A percentile compares a stretch with the other conserved stretches of the same genome.
Conservation (phyloP, 2,888 invertebrate genomes). For the Cantharis nigra region DNA sequence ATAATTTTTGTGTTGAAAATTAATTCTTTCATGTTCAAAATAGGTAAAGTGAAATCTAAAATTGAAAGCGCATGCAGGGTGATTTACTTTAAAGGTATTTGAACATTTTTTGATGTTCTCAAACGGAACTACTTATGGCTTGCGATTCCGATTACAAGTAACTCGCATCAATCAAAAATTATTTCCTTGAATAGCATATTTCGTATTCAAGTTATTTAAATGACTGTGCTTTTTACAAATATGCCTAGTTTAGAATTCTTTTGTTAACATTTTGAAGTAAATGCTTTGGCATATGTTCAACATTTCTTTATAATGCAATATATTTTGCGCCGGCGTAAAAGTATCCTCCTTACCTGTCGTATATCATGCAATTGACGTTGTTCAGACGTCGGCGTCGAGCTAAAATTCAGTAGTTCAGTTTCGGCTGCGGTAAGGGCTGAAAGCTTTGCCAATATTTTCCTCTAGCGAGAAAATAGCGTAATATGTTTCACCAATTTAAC, state of each 20-base stretch:
- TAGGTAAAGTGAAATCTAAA: background rate
- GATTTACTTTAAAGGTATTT: background rate
- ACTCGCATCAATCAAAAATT: background rate
- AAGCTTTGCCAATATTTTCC: background rate
- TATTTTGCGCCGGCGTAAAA: slow-evolving; percentile 25
- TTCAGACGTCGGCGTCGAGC: slow-evolving; percentile 31
- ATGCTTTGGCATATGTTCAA: slow-evolving; percentile 23
- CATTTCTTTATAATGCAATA: slow-evolving; percentile 25
- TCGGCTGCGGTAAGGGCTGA: slow-evolving; percentile 15
- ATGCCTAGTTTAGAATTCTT: background rate
- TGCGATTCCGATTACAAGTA: background rate
- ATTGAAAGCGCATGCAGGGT: background rate
- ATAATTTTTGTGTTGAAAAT: background rate
- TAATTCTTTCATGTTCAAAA: background rate
- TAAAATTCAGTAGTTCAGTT: slow-evolving; percentile 27
- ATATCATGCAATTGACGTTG: slow-evolving; percentile 31
- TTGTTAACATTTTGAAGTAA: slow-evolving; percentile 1
- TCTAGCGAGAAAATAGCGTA: background rate
- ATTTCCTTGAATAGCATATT: background rate
- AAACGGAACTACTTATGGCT: background rate
- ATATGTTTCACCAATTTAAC: background rate
- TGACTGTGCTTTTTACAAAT: background rate
- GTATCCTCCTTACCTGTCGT: slow-evolving; percentile 30
- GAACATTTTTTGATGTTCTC: background rate
- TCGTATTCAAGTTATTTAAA: background rate